Base-by-base conservation (phyloP, 2,797 vertebrate genomes). In the Sardinella longiceps region DNA sequence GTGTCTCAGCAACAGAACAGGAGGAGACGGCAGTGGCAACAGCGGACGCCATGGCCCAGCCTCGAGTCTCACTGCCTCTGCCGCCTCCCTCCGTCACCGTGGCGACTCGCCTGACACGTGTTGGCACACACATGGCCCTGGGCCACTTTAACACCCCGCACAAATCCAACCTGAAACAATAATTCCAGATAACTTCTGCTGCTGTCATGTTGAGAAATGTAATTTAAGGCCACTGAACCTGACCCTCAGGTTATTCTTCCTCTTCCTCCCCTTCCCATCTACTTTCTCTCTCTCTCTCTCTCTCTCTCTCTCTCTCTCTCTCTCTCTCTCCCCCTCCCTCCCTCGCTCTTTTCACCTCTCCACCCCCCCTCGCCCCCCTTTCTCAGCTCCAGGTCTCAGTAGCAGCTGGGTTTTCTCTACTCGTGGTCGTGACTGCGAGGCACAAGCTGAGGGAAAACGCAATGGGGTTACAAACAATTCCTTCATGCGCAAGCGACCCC, bases 151-250 rank as follows among this genome's bases (percentile, higher is more conserved):
- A 91, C 92, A 91, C 91, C 84, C 80, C 25, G 87, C 83, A 81
- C 88, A 92, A 92, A 93, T 93, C 91, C 89, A 91, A 93, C 93
- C 90, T 92, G 92, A 94, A 94, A 94, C 94, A 93, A 93, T 94
- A 91, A 93, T 93, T 94, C 89, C 85, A 81, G 84, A 89, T 88
- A 91, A 92, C 92, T 93, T 94, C 91, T 94, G 92, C 90, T 92
- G 92, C 92, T 92, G 93, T 94, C 94, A 92, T 92, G 92, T 94
- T 90, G 93, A 93, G 92, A 93, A 93, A 94, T 93, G 90, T 93
- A 92, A 95, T 95, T 95, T 94, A 92, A 94, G 93, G 94, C 92
- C 94, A 94, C 91, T 90, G 90, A 94, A 89, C 92, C 80, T 91
- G 93, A 93, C 94, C 95, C 93, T 81, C 88, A 87, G 95, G 95